Percentiles rank a stretch among this genome's conserved stretches.
Conservation (phyloP, 2,888 invertebrate species). For the Nephrotoma appendiculata region DNA sequence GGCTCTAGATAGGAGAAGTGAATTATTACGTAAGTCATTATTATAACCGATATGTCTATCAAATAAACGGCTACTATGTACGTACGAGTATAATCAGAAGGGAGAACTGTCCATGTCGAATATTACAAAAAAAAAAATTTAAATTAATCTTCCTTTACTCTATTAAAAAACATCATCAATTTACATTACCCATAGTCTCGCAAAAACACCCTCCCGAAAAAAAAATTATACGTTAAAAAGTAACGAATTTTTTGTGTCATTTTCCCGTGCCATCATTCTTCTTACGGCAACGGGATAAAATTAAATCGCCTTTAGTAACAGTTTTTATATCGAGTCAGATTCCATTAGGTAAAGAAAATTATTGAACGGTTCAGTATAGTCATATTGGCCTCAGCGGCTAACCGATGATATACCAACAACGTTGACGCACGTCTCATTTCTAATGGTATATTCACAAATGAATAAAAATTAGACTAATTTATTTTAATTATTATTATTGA, state of each 20-base stretch:
- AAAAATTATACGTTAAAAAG: background rate
- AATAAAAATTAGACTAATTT: background rate
- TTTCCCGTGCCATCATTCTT: background rate
- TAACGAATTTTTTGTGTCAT: background rate
- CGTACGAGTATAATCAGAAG: background rate
- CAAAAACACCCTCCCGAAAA: background rate
- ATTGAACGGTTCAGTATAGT: background rate
- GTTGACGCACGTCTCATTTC: background rate
- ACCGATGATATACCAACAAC: no score
- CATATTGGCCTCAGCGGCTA: background rate
- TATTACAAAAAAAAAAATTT: background rate
- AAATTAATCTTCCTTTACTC: background rate
- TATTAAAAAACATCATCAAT: background rate
- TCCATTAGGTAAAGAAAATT: background rate
- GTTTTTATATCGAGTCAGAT: background rate
- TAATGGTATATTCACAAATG: background rate
- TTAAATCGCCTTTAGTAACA: background rate
- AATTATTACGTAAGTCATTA: background rate
- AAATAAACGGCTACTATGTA: background rate
- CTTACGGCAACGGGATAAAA: background rate
- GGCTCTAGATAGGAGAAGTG: background rate
- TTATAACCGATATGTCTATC: background rate
- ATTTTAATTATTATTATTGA: background rate
- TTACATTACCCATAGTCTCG: background rate
- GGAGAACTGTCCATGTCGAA: background rate